These are phyloP conservation scores for Drosophila kuntzei DNA, from an alignment of 2,888 invertebrate genomes.

Conservation along the genomic window DNA sequence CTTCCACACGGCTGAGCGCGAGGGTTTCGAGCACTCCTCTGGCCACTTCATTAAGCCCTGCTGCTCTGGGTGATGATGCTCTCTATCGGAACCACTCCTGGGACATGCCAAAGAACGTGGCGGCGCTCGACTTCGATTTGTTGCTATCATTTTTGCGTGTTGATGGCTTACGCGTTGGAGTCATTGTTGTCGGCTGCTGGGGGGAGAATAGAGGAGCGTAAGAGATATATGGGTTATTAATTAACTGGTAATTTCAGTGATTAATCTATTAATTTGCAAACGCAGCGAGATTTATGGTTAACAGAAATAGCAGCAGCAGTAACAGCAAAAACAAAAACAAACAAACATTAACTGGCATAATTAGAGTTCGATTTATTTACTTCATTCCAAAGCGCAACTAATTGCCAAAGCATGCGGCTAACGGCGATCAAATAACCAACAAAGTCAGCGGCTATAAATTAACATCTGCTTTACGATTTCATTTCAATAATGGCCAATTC, in stretches of 20 bases:
- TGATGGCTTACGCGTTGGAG: constrained; percentile 68
- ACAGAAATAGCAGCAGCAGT: constrained; percentile 29
- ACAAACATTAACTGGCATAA: constrained; percentile 51
- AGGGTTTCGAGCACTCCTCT: constrained; percentile 38
- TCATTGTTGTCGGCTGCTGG: constrained; percentile 23
- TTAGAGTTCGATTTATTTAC: constrained; percentile 66
- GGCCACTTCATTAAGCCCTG: constrained; percentile 64
- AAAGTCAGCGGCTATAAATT: constrained; percentile 66
- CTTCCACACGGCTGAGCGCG: constrained; percentile 38
- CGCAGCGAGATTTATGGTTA: constrained; percentile 61
- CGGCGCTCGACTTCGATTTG: constrained; percentile 89
- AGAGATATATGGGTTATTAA: constrained; percentile 71
- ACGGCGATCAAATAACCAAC: constrained; percentile 50
- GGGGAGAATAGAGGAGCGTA: constrained; percentile 9
- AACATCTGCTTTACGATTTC: constrained; percentile 64
- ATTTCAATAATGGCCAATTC: constrained; percentile 78
- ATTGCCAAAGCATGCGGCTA: constrained; percentile 68
- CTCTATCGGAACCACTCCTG: constrained; percentile 91
- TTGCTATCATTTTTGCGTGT: constrained; percentile 65
- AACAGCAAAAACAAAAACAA: constrained; percentile 34
- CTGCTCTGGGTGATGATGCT: constrained; percentile 11
- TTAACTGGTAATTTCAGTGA: constrained; percentile 75
- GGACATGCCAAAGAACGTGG: constrained; percentile 93
- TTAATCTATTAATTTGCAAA: constrained; percentile 76
- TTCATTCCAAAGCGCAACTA: constrained; percentile 53